Evolutionary conservation across 2,797 vertebrate species (phyloP).

Genomic region (Rhinatrema bivittatum): DNA sequence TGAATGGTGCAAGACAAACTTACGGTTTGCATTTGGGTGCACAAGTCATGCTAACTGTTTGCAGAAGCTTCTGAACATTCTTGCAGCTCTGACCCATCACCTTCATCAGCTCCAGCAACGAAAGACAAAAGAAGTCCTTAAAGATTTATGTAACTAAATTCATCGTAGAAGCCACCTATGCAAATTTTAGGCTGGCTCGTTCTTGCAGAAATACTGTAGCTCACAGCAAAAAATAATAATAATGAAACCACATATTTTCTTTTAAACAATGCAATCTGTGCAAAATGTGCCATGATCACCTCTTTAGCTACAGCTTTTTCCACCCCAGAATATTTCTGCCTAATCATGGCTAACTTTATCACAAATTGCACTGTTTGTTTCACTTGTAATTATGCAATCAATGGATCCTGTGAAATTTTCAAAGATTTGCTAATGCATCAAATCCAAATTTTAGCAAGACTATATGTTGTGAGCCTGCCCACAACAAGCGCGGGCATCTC

Average conservation of each 20-base stretch:
- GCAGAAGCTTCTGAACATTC: conserved; percentile 50
- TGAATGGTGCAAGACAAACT: conserved; percentile 1
- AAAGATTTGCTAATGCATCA: neutral
- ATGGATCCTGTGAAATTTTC: neutral
- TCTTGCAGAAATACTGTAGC: neutral
- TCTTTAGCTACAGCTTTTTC: too few species aligned
- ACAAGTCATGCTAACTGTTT: conserved; percentile 55
- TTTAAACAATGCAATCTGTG: too few species aligned
- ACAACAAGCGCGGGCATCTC: too few species aligned
- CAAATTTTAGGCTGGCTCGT: neutral
- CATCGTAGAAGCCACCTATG: conserved; percentile 6
- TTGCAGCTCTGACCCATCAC: conserved; percentile 56
- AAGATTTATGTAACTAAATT: conserved; percentile 7
- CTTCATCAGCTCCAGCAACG: conserved; percentile 63
- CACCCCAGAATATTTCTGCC: too few species aligned
- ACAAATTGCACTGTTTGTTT: neutral
- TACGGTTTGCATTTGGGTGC: conserved; percentile 65
- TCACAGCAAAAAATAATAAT: neutral
- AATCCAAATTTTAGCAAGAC: conserved; percentile 7
- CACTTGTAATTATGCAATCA: neutral
- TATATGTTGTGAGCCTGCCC: too few species aligned
- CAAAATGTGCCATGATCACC: too few species aligned
- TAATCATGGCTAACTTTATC: neutral
- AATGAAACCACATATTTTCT: too few species aligned
- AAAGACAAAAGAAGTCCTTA: conserved; percentile 65